Percentiles rank a stretch among this genome's conserved stretches.
phyloP scores from a whole-genome alignment of 2,888 invertebrate species.

The Ophonus ardosiacus region DNA sequence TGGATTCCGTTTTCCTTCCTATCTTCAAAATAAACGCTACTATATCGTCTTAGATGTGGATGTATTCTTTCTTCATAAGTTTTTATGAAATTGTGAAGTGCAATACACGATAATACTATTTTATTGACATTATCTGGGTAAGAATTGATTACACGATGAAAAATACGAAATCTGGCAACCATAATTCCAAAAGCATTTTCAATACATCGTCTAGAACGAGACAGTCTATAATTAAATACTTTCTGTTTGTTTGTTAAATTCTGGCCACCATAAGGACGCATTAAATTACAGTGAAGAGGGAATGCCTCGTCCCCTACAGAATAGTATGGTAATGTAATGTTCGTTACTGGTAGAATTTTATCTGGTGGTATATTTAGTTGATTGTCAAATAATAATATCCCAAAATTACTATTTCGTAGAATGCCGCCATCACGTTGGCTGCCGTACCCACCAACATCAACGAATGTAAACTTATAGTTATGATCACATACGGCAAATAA shows the following conservation, averaged over 20 bases:
- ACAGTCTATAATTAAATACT: conserved; percentile 23
- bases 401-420: conserved; percentile 59
- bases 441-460: conserved; percentile 68
- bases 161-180: conserved; percentile 26
- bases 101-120: conserved; percentile 1
- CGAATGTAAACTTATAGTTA: conserved; percentile 67
- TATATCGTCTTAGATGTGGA: conserved; percentile 8
- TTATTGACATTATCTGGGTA: conserved; percentile 16
- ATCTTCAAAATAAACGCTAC: neutral
- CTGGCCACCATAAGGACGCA: conserved; percentile 18
- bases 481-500: conserved; percentile 68
- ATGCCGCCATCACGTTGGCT: conserved; percentile 68
- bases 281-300: neutral
- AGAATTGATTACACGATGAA: conserved; percentile 2
- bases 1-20: neutral
- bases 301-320: conserved; percentile 28
- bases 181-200: conserved; percentile 47
- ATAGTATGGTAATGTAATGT: conserved; percentile 10
- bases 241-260: neutral
- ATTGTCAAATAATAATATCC: conserved; percentile 16
- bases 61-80: neutral
- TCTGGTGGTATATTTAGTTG: conserved; percentile 47
- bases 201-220: conserved; percentile 27
- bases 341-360: neutral
- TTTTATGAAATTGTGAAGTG: conserved; percentile 32